Evolutionary conservation across 2,888 invertebrate species (phyloP), one percentile per base, ranked within the genome.

Genomic region (Seladonia tumulorum): DNA sequence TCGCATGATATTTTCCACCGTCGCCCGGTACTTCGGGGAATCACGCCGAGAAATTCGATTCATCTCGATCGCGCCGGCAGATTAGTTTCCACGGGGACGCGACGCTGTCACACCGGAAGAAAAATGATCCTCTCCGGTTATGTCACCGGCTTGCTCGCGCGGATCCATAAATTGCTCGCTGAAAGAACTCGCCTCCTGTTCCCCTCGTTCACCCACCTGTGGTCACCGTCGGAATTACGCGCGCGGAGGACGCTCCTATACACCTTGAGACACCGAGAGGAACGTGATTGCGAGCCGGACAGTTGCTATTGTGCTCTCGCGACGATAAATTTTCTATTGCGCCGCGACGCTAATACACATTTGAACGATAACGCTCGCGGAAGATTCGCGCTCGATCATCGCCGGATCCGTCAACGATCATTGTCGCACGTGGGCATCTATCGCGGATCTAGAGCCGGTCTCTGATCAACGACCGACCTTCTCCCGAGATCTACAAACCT

Each of bases 21-120:
- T 66, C n/a, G 18, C 47, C 14, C n/a, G 39, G 29, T 25, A 10
- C 53, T 53, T 35, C 60, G 70, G 81, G 86, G 83, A 88, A 90
- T 90, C 88, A 82, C 88, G 35, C 71, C 83, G 83, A 76, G 83
- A 82, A 87, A 85, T 87, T 87, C 88, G 85, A 88, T 90, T 86
- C 89, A 75, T 90, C 82, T 85, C 87, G 88, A 89, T 89, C 85
- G 75, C 66, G 66, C 60, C 49, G 74, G 63, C 82, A 53, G 87
- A 88, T 90, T 83, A 87, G 78, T 76, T 73, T 66, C 39, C 75
- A 5, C 81, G 70, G 63, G 63, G 77, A 79, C 66, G 86, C 84
- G 73, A 81, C 87, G 72, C 63, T 68, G 85, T 87, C 87, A 42
- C n/a, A 63, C 22, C 47, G 25, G 81, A 47, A 86, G 87, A 90